Evolutionary conservation across 2,888 invertebrate genomes (phyloP), one percentile per base, ranked within the genome.

Genomic region (Drosophila neonasuta): DNA sequence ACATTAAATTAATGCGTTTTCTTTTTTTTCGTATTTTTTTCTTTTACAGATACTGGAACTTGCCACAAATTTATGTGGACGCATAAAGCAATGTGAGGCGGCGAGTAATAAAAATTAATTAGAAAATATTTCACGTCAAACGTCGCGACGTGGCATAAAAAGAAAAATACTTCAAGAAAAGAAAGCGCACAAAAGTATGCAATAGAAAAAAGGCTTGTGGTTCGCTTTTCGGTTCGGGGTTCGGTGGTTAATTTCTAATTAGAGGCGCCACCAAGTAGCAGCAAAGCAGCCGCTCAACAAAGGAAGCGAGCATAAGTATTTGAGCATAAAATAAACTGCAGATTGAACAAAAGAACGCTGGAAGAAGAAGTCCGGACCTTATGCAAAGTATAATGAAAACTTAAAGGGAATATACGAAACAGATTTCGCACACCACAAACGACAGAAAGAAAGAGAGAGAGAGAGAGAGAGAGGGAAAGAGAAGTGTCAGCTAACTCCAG

Each of bases 31-130:
- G 4, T 8, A 6, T 45, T 34, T 20, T 11, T 49, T 3, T 24
- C n/a, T 17, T 45, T 7, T 11, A 44, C 34, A 65, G 65, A 44
- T 39, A 44, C 65, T 29, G 49, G 49, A 60, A 46, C 42, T 59
- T 32, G 49, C 52, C 34, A 20, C 32, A 57, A 20, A 66, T 48
- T 62, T 45, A 61, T 36, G 63, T 57, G 57, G 51, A 3, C 41
- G 15, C 49, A 48, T 59, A 36, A 55, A 55, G 50, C 54, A 64
- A 58, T 54, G 54, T 58, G 52, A 55, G 29, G 66, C 63, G 11
- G 24, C 24, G 44, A 45, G 71, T 68, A 68, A 75, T 77, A 75
- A 75, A 77, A 77, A 71, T 75, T 79, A 77, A 77, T 77, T 77
- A 79, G 65, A 58, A 79, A 79, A 75, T 77, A 75, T 71, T 76